Evolutionary conservation across 2,888 invertebrate genomes (phyloP), one percentile per base, ranked within the genome.

Genomic region (Parasteatoda lunata): DNA sequence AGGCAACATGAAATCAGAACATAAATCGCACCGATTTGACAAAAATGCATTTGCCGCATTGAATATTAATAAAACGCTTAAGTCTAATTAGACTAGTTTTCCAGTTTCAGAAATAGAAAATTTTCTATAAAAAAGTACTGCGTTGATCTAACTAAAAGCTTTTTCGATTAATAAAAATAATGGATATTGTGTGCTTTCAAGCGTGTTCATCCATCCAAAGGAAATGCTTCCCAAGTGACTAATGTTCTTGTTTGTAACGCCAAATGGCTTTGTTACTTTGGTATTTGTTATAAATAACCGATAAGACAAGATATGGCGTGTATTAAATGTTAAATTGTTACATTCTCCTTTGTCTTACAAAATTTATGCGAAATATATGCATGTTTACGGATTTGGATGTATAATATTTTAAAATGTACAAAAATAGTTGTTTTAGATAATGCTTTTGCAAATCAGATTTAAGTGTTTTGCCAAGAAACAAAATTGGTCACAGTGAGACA

Each of bases 141-240:
- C 69, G 68, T 59, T 83, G 83, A 83, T 83, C 70, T 77, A 70
- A 83, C 71, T 83, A 83, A 83, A 83, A 83, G 83, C 71, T 49
- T 70, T 71, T 71, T 72, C 83, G 77, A 83, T 83, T 83, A 83
- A 77, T 77, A 77, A 77, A 65, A 71, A 65, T 83, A 83, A 83
- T 83, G 71, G 83, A 77, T 48, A 15, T 64, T 15, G 49, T 76
- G 77, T 66, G 70, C 77, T 77, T 13, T 68, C 64, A 45, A 70
- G 71, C 77, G 71, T 51, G 54, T 65, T 65, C 64, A 9, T 66
- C 13, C 13, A 30, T 15, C 49, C n/a, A 45, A 30, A 30, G 52
- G 64, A 69, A 76, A 82, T 82, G 54, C 76, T 5, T 65, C 77
- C 71, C 70, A 13, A 11, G 77, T 71, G 83, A 77, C 47, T 71